Evolutionary conservation across 1,140 invertebrate species (phyloP).

Genomic region (Idris sp.): DNA sequence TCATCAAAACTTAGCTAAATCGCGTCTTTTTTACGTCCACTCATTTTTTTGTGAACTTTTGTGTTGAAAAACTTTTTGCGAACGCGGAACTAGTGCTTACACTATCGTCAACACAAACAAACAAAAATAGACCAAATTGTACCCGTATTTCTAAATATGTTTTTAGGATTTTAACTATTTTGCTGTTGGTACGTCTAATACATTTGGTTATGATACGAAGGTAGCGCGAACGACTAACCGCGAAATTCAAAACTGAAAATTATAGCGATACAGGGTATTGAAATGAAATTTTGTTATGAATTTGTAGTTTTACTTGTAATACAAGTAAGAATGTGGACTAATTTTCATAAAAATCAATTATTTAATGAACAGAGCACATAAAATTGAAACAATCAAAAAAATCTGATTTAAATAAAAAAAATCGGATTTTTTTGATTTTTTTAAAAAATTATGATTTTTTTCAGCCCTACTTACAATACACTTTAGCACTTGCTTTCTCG

Average conservation of each 20-base stretch:
- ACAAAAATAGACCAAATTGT: conserved; percentile 8
- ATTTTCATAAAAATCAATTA: conserved; percentile 2
- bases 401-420: conserved; percentile 5
- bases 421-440: conserved; percentile 1
- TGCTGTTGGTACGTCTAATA: conserved; percentile 9
- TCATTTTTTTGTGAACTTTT: conserved; percentile 5
- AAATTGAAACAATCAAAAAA: conserved; percentile 2
- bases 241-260: conserved; percentile 11
- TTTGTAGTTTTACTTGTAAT: conserved; percentile 5
- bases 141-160: conserved; percentile 11
- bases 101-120: conserved; percentile 8
- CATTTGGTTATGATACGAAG: conserved; percentile 10
- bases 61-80: conserved; percentile 1
- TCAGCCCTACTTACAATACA: conserved; percentile 1
- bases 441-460: conserved; percentile 5
- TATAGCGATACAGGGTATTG: conserved; percentile 6
- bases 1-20: conserved; percentile 12
- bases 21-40: conserved; percentile 17
- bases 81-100: conserved; percentile 2
- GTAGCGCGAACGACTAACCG: conserved; percentile 7
- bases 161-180: conserved; percentile 1
- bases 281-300: conserved; percentile 3
- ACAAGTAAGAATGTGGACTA: conserved; percentile 1
- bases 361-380: conserved; percentile 4
- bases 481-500: too few species aligned